These are phyloP conservation scores for Oncorhynchus clarkii DNA, from an alignment of 2,113 vertebrate species.

Conservation along the genomic window DNA sequence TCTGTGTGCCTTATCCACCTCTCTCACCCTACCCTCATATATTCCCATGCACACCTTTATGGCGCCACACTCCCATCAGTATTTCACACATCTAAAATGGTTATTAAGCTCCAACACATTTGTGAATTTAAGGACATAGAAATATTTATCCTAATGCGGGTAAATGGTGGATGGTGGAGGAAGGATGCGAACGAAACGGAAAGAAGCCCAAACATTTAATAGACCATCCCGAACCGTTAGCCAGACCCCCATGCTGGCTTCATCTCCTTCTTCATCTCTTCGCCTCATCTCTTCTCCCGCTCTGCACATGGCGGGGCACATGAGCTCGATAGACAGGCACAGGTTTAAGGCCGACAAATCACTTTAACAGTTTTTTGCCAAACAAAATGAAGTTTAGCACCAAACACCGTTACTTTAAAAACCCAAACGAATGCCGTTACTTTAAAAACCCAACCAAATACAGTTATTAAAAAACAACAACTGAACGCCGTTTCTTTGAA, in stretches of 20 bases:
- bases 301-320: neutral
- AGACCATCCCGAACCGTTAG: neutral
- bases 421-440: accelerated
- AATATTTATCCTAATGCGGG: neutral
- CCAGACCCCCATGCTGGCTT: neutral
- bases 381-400: neutral
- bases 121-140: neutral
- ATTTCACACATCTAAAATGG: neutral
- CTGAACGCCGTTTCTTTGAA: too few species aligned
- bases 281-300: too few species aligned
- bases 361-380: neutral
- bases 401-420: too few species aligned
- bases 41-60: too few species aligned
- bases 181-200: neutral
- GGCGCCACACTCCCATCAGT: neutral
- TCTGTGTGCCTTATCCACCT: too few species aligned
- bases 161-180: too few species aligned
- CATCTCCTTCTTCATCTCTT: neutral
- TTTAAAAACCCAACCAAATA: too few species aligned
- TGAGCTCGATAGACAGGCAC: neutral
- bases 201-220: neutral
- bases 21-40: too few species aligned
- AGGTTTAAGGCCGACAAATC: neutral
- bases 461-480: too few species aligned
- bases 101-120: neutral